Percentiles rank a stretch among this genome's conserved stretches.
Conservation (phyloP, 2,113 vertebrate species). For the Stegostoma tigrinum region DNA sequence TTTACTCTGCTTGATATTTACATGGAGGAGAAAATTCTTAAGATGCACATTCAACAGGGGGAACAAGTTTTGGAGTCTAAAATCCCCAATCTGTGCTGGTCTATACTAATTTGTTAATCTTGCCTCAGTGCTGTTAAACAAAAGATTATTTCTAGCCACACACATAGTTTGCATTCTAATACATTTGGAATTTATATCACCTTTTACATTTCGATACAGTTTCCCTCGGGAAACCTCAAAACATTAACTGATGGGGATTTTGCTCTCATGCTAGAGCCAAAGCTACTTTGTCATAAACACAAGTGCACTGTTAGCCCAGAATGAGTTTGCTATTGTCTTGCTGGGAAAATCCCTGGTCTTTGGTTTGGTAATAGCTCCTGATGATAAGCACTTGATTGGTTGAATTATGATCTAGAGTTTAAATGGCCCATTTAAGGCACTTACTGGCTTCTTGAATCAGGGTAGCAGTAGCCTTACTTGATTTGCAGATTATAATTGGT, state of each 20-base stretch:
- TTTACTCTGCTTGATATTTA: background rate
- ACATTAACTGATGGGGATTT: background rate
- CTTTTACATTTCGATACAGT: background rate
- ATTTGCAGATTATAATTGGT: slow-evolving; percentile 24
- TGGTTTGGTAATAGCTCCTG: background rate
- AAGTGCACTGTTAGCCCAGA: background rate
- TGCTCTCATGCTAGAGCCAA: too few relatives aligned
- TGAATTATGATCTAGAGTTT: background rate
- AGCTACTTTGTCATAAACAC: background rate
- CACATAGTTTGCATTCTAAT: background rate
- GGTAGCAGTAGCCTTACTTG: background rate
- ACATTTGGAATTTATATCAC: background rate
- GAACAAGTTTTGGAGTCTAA: background rate
- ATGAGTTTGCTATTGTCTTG: background rate
- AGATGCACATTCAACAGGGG: background rate
- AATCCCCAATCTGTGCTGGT: background rate
- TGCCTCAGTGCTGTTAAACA: background rate
- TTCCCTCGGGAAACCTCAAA: background rate
- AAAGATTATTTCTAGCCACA: background rate
- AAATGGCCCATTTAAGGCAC: background rate
- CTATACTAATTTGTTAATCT: background rate
- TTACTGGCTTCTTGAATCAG: background rate
- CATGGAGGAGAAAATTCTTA: background rate
- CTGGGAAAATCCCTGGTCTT: background rate
- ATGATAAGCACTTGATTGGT: too few relatives aligned